A percentile compares a stretch with the other conserved stretches of the same genome.
phyloP scores from a whole-genome alignment of 2,888 invertebrate species.

The Oxystoma pomonae region DNA sequence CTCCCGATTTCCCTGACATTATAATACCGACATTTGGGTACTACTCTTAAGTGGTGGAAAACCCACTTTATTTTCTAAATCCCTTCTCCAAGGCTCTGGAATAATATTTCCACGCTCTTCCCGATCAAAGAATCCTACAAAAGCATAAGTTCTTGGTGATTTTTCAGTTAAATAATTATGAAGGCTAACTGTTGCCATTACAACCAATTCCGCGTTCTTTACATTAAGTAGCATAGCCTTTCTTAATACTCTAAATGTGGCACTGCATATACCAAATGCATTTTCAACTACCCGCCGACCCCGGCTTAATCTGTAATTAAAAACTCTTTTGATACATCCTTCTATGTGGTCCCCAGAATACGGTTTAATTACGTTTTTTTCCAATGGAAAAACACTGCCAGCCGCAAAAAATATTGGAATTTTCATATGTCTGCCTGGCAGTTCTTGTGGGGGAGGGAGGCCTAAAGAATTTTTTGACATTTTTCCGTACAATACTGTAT shows the following conservation, averaged over 20 bases:
- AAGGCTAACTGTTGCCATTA: too few relatives aligned
- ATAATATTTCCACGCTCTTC: too few relatives aligned
- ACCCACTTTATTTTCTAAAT: too few relatives aligned
- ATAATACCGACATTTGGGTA: too few relatives aligned
- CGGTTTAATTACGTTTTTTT: conserved; percentile 17
- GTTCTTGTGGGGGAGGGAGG: conserved; percentile 1
- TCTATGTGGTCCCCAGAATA: conserved; percentile 17
- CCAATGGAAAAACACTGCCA: conserved; percentile 36
- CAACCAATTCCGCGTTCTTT: too few relatives aligned
- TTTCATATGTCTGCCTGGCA: neutral
- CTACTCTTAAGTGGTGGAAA: too few relatives aligned
- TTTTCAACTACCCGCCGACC: conserved; percentile 21
- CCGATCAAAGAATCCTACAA: too few relatives aligned
- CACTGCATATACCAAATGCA: conserved; percentile 20
- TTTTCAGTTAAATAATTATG: too few relatives aligned
- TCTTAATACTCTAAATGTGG: conserved; percentile 30
- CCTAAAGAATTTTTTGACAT: neutral
- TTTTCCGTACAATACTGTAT: neutral
- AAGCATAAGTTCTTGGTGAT: too few relatives aligned
- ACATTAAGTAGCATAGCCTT: conserved; percentile 28
- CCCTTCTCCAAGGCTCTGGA: too few relatives aligned
- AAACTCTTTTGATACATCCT: conserved; percentile 24
- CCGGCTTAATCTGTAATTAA: conserved; percentile 30
- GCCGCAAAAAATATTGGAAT: conserved; percentile 10
- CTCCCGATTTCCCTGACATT: too few relatives aligned